Base-by-base conservation (phyloP, 2,888 invertebrate genomes). In the Dyspetes luteomarginatus region DNA sequence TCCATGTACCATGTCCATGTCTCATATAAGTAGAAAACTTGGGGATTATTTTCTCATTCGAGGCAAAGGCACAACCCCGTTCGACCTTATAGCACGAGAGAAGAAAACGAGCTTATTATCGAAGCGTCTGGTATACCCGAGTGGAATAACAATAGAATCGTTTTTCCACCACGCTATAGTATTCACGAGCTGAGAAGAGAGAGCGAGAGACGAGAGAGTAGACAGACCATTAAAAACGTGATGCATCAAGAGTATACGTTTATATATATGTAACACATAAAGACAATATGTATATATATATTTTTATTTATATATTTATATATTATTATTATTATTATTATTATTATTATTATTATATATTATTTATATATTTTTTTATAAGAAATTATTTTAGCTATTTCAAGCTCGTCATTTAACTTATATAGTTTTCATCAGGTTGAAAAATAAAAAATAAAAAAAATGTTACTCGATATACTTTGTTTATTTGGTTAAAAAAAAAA, bases 21-120 rank as follows among this genome's bases (percentile, higher is more conserved):
- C 58, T 41, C 43, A 41, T 41, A 50, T 71, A 75, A 75, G 71
- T 30, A 41, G 71, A 12, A 52, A 75, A 75, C 58, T 80, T 78
- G 50, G 45, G 60, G 65, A 75, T 80, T 67, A 75, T 80, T 80
- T 71, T 75, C 71, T 64, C 75, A 58, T 65, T 64, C 24, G 17
- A 58, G 22, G 24, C 12, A 52, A 43, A 26, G 15, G 5, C 17
- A 41, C n/a, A 41, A 28, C 43, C 15, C 4, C 9, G 7, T 9
- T 30, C 22, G 22, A 7, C 4, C 36, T 36, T n/a, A 36, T 50
- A 50, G 22, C 52, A 1, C 7, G 12, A 24, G 15, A 41, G 2
- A 30, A 50, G 48, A 71, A 36, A 58, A 12, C n/a, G 58, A 60
- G 74, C 69, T 79, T 71, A 79, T 79, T 74, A 74, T 69, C 74